phyloP scores from a whole-genome alignment of 2,113 vertebrate species.

The Tupaia tana region DNA sequence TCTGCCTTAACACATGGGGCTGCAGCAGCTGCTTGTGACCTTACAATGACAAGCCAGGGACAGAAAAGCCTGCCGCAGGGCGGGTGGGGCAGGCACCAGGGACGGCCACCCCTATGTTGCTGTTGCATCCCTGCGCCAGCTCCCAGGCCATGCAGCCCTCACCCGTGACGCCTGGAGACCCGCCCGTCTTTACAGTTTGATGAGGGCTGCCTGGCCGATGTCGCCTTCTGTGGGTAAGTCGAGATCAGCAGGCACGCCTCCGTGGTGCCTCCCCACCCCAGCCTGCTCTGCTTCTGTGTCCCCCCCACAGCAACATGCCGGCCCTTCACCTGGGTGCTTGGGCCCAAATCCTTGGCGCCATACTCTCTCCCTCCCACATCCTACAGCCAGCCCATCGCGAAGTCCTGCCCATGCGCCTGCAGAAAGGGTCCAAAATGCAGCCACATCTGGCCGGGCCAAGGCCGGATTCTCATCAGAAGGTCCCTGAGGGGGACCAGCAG shows the following conservation, averaged over 20 bases:
- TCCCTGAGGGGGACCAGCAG: background rate
- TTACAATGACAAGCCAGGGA: background rate
- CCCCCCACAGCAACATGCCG: too few species aligned
- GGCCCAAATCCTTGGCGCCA: background rate
- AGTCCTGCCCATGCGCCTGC: background rate
- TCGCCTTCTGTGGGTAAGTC: accelerated
- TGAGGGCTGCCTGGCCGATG: too few species aligned
- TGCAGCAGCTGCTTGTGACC: background rate
- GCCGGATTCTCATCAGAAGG: background rate
- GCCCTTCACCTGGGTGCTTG: background rate
- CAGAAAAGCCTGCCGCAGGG: background rate
- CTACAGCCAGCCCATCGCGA: background rate
- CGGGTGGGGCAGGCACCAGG: background rate
- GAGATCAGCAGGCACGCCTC: background rate
- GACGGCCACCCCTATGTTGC: background rate
- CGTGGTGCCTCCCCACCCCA: accelerated
- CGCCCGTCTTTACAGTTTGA: background rate
- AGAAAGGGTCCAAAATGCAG: background rate
- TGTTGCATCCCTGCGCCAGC: background rate
- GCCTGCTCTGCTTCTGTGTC: background rate
- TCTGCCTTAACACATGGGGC: background rate
- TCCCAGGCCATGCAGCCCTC: background rate
- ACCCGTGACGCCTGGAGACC: background rate
- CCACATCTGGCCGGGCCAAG: background rate
- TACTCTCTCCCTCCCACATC: background rate